Conservation (phyloP, 2,113 vertebrate genomes). For the Piaya cayana region DNA sequence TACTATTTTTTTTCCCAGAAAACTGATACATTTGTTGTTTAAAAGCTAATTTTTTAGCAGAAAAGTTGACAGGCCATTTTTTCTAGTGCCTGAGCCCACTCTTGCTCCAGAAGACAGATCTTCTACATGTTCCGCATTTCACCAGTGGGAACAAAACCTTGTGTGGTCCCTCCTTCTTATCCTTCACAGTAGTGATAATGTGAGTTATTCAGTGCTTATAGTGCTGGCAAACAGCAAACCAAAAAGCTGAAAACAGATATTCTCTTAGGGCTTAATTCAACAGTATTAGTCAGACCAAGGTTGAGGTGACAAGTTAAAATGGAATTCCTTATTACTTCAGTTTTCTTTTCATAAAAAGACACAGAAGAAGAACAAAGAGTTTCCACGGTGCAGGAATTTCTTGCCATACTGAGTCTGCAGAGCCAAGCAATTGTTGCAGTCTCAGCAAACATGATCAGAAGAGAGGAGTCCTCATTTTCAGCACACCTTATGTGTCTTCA, state of each 20-base stretch:
- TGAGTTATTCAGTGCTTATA: neutral
- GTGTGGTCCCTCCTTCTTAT: neutral
- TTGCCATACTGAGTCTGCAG: neutral
- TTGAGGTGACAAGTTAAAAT: neutral
- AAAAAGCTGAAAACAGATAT: conserved; percentile 12
- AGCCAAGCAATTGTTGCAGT: neutral
- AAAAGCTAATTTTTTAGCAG: conserved; percentile 16
- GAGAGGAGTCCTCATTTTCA: neutral
- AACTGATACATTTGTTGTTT: conserved; percentile 12
- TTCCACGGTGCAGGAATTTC: neutral
- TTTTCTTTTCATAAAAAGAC: neutral
- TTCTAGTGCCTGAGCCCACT: neutral
- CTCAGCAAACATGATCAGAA: neutral
- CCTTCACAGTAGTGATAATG: neutral
- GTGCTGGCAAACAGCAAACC: neutral
- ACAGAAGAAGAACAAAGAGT: neutral
- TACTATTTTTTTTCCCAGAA: neutral
- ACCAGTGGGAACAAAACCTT: neutral
- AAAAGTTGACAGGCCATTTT: neutral
- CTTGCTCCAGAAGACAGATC: conserved; percentile 5
- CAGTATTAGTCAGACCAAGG: neutral
- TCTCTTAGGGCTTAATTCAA: conserved; percentile 27
- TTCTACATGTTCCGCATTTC: neutral
- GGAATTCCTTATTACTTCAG: neutral
- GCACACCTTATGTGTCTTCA: neutral